phyloP scores from a whole-genome alignment of 2,113 vertebrate genomes.

The Saguinus midas region DNA sequence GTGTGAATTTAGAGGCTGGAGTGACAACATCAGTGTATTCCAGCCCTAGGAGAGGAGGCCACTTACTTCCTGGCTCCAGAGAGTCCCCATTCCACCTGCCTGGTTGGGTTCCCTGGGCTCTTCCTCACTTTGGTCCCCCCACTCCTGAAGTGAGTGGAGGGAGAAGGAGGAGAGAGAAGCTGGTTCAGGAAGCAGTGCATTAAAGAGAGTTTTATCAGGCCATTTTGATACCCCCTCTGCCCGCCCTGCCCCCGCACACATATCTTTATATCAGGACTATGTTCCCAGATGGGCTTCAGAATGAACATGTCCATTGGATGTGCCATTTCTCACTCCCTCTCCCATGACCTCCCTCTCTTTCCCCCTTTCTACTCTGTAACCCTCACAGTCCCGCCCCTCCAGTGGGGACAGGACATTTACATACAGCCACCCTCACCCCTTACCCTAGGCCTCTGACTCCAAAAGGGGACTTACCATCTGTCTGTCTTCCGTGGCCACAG shows the following conservation, averaged over 20 bases:
- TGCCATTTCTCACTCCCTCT: background rate
- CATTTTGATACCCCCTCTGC: no score
- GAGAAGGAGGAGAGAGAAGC: background rate
- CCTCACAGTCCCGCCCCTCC: background rate
- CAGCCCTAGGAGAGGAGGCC: rapidly evolving
- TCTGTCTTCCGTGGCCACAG: background rate
- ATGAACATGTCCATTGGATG: background rate
- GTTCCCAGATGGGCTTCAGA: background rate
- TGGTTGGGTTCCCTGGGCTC: background rate
- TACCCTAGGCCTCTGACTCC: background rate
- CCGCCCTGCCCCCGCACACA: no score
- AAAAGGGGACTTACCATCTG: constrained; percentile 32
- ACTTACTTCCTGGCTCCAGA: constrained; percentile 58
- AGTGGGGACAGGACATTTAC: background rate
- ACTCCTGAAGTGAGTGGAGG: background rate
- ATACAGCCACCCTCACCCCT: background rate
- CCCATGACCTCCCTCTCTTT: no score
- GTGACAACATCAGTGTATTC: no score
- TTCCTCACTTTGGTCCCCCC: background rate
- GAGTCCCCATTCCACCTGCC: background rate
- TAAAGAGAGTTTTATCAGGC: background rate
- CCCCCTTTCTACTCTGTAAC: background rate
- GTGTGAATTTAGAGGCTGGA: background rate
- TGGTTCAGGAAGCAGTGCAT: background rate
- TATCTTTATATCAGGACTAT: background rate